phyloP scores from a whole-genome alignment of 2,888 invertebrate species.

The Sesia bembeciformis region DNA sequence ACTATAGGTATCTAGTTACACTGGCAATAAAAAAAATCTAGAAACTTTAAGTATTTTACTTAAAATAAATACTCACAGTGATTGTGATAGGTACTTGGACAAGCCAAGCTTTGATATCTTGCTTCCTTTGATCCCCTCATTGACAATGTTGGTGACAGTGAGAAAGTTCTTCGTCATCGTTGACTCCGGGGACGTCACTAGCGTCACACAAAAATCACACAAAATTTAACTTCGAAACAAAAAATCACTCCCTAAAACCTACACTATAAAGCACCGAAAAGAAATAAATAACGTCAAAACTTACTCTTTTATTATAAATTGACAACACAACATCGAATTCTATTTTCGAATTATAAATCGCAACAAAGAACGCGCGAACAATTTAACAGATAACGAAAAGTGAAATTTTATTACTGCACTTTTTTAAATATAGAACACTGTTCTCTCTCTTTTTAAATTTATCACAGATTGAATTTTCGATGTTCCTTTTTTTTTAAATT shows the following conservation, averaged over 20 bases:
- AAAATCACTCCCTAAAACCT: neutral
- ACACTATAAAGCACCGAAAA: slow-evolving; percentile 10
- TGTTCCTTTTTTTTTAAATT: slow-evolving; percentile 14
- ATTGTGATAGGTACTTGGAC: slow-evolving; percentile 84
- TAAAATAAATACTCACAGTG: slow-evolving; percentile 78
- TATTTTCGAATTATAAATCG: slow-evolving; percentile 30
- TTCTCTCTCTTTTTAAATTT: slow-evolving; percentile 35
- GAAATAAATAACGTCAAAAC: slow-evolving; percentile 20
- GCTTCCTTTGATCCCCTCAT: slow-evolving; percentile 84
- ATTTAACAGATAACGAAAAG: slow-evolving; percentile 23
- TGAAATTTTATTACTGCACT: slow-evolving; percentile 1
- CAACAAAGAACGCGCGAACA: slow-evolving; percentile 61
- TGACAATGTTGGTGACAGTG: slow-evolving; percentile 77
- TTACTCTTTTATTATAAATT: slow-evolving; percentile 50
- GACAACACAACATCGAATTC: slow-evolving; percentile 60
- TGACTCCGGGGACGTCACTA: slow-evolving; percentile 64
- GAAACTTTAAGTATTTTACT: no score
- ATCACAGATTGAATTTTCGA: slow-evolving; percentile 50
- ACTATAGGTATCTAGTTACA: no score
- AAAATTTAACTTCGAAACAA: neutral
- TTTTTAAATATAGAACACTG: slow-evolving; percentile 17
- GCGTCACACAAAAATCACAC: slow-evolving; percentile 25
- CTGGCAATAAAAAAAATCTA: no score
- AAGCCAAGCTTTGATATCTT: slow-evolving; percentile 83
- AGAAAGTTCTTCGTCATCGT: slow-evolving; percentile 75